Evolutionary conservation across 2,888 invertebrate genomes (phyloP).

Genomic region (Linyphia triangularis): DNA sequence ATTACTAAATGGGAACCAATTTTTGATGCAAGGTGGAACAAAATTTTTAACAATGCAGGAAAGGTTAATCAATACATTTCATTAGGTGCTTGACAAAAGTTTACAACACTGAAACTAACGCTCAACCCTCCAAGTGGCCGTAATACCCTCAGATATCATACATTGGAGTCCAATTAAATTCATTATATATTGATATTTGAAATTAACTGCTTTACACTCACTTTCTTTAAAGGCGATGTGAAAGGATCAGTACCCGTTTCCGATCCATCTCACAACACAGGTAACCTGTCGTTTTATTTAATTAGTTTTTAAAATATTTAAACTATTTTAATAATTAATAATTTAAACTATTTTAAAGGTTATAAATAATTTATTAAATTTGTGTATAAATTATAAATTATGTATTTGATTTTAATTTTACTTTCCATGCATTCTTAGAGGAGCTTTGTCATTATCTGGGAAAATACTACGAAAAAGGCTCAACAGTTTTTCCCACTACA

Average conservation of each 20-base stretch:
- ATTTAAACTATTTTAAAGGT: not conserved
- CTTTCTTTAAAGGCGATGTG: not conserved
- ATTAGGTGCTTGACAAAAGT: too few relatives aligned
- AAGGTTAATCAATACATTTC: too few relatives aligned
- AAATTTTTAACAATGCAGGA: too few relatives aligned
- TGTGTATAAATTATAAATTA: not conserved
- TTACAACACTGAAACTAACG: too few relatives aligned
- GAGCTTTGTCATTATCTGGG: constrained; percentile 46
- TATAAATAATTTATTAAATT: not conserved
- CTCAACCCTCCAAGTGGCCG: too few relatives aligned
- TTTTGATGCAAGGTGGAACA: too few relatives aligned
- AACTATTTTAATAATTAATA: not conserved
- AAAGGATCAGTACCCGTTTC: constrained; percentile 5
- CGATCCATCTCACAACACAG: not conserved
- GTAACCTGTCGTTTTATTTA: not conserved
- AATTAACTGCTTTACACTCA: not conserved
- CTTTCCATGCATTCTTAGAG: constrained; percentile 40
- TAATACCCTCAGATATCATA: too few relatives aligned
- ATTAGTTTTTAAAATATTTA: not conserved
- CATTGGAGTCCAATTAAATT: too few relatives aligned
- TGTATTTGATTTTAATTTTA: not conserved
- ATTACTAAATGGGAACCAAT: too few relatives aligned
- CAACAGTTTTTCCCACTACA: not conserved
- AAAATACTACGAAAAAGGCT: constrained; percentile 30
- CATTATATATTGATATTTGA: not conserved